Evolutionary conservation across 2,888 invertebrate genomes (phyloP).

Genomic region (Ctenicera cuprea): DNA sequence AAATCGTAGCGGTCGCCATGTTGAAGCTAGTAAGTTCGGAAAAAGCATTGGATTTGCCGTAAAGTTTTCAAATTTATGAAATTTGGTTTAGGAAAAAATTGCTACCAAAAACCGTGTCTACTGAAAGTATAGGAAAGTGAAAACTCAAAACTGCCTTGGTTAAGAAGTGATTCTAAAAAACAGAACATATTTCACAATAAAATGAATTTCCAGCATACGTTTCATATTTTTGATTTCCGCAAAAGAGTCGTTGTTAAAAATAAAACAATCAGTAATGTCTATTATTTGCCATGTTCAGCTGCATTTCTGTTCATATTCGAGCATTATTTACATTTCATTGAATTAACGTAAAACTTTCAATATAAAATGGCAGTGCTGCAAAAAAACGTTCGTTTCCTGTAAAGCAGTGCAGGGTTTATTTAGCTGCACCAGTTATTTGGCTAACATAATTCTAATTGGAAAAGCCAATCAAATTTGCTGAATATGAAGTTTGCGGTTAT

Average conservation of each 20-base stretch:
- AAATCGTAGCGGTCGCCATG: too few species aligned
- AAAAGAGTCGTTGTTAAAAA: not conserved
- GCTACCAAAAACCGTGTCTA: too few species aligned
- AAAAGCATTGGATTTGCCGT: too few species aligned
- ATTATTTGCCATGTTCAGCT: not conserved
- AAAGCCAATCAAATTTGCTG: constrained; percentile 7
- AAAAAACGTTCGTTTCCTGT: constrained; percentile 1
- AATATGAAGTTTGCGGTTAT: constrained; percentile 8
- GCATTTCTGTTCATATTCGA: not conserved
- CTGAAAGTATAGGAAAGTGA: too few species aligned
- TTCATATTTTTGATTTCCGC: too few species aligned
- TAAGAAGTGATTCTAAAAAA: too few species aligned
- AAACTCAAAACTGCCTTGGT: too few species aligned
- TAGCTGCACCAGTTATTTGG: not conserved
- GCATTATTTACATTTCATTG: constrained; percentile 11
- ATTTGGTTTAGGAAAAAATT: too few species aligned
- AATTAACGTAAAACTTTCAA: constrained; percentile 6
- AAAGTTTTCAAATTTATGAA: too few species aligned
- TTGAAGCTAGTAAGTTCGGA: too few species aligned
- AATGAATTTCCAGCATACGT: too few species aligned
- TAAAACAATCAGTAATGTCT: not conserved
- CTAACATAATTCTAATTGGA: constrained; percentile 14
- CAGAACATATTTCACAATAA: too few species aligned
- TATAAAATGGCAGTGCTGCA: not conserved
- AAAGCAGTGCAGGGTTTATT: not conserved